These are phyloP conservation scores for Molorchus minor DNA, from an alignment of 2,888 invertebrate genomes.

Conservation along the genomic window DNA sequence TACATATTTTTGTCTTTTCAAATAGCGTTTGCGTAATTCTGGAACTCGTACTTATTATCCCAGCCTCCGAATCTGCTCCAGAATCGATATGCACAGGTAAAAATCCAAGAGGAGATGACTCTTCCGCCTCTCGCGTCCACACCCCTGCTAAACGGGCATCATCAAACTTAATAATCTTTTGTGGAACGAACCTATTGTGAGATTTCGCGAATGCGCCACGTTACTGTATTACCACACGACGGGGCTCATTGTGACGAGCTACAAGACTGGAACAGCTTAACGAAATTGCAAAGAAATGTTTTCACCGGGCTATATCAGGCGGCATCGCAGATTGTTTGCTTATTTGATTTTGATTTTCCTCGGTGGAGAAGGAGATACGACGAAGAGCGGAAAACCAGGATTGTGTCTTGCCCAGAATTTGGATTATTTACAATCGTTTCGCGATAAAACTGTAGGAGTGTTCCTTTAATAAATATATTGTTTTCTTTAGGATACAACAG, in stretches of 20 bases:
- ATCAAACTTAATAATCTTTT: constrained; percentile 64
- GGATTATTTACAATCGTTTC: too few species aligned
- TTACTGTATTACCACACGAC: constrained; percentile 37
- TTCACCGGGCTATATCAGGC: constrained; percentile 38
- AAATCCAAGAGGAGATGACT: background rate
- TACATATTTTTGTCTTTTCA: too few species aligned
- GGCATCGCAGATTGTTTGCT: constrained; percentile 38
- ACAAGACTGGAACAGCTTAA: constrained; percentile 50
- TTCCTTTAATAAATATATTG: too few species aligned
- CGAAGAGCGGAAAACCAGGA: constrained; percentile 1
- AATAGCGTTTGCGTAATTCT: too few species aligned
- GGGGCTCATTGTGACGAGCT: constrained; percentile 43
- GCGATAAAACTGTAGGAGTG: too few species aligned
- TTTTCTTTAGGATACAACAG: too few species aligned
- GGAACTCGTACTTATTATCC: too few species aligned
- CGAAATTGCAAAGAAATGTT: constrained; percentile 50
- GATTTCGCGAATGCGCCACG: constrained; percentile 44
- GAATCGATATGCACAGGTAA: background rate
- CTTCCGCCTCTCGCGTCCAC: constrained; percentile 8
- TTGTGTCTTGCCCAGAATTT: too few species aligned
- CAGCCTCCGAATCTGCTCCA: too few species aligned
- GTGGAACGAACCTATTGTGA: constrained; percentile 60
- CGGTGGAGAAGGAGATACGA: constrained; percentile 1
- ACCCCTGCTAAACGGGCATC: constrained; percentile 45
- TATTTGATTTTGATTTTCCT: constrained; percentile 36